Conservation (phyloP, 2,888 invertebrate species). For the Seira ritae region DNA sequence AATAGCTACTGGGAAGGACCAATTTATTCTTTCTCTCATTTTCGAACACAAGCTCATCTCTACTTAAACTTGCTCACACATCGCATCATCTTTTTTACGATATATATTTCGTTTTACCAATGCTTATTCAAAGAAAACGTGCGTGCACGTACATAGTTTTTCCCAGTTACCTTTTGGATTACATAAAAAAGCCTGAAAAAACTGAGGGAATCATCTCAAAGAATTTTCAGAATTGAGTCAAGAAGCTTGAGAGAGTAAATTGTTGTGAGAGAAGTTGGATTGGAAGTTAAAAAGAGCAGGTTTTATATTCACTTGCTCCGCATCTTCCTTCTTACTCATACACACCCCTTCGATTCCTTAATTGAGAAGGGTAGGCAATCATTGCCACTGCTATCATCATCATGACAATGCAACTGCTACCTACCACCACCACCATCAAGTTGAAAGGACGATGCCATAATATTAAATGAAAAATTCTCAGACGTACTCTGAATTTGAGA, state of each 20-base stretch:
- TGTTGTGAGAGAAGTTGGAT: slow-evolving; percentile 32
- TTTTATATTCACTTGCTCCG: slow-evolving; percentile 45
- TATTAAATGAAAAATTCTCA: no score
- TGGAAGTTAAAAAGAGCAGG: slow-evolving; percentile 53
- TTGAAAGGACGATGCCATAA: no score
- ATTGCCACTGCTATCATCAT: slow-evolving; percentile 59
- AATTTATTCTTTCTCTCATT: slow-evolving; percentile 43
- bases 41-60: slow-evolving; percentile 27
- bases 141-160: slow-evolving; percentile 59
- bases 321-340: slow-evolving; percentile 63
- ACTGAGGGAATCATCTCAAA: background rate
- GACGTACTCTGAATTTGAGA: no score
- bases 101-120: slow-evolving; percentile 26
- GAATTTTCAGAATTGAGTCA: slow-evolving; percentile 1
- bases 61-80: slow-evolving; percentile 3
- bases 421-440: slow-evolving; percentile 33
- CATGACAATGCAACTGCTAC: slow-evolving; percentile 61
- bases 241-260: background rate
- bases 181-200: background rate
- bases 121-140: slow-evolving; percentile 45
- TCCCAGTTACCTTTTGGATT: background rate
- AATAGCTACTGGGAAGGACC: slow-evolving; percentile 63
- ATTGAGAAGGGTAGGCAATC: slow-evolving; percentile 65
- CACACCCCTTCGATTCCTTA: slow-evolving; percentile 61
- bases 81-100: slow-evolving; percentile 23